Conservation (phyloP, 2,888 invertebrate species). For the Vandiemenella viatica region DNA sequence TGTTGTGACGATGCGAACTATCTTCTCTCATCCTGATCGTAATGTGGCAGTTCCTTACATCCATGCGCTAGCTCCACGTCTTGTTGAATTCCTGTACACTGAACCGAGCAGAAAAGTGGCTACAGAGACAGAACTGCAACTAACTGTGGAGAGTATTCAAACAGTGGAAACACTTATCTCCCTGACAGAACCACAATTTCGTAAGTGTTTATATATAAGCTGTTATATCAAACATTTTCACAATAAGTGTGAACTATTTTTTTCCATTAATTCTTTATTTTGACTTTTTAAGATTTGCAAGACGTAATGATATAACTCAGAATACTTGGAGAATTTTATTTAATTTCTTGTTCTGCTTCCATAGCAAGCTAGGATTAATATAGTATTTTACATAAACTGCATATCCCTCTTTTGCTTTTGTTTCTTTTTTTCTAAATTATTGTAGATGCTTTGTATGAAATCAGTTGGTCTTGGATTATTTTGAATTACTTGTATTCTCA, state of each 20-base stretch:
- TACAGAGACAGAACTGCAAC: conserved; percentile 50
- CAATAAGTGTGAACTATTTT: neutral
- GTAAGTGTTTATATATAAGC: conserved; percentile 37
- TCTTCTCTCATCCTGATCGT: conserved; percentile 57
- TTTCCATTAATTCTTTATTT: too few species aligned
- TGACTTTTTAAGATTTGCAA: too few species aligned
- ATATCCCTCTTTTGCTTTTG: too few species aligned
- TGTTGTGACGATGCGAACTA: conserved; percentile 59
- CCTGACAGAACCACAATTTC: conserved; percentile 57
- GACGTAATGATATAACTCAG: too few species aligned
- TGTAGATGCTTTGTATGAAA: too few species aligned
- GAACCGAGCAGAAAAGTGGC: conserved; percentile 43
- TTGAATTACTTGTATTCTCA: too few species aligned
- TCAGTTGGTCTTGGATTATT: too few species aligned
- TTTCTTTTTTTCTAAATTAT: too few species aligned
- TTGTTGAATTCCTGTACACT: conserved; percentile 58
- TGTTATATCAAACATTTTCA: neutral
- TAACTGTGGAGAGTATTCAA: conserved; percentile 55
- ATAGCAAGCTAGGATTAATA: too few species aligned
- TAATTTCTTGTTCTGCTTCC: too few species aligned
- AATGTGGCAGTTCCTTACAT: conserved; percentile 63
- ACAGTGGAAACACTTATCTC: conserved; percentile 60
- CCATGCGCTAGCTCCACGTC: conserved; percentile 60
- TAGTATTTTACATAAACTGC: too few species aligned
- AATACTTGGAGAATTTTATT: too few species aligned